Evolutionary conservation across 2,797 vertebrate genomes (phyloP), one percentile per base, ranked within the genome.

Genomic region (Sebastes minor): DNA sequence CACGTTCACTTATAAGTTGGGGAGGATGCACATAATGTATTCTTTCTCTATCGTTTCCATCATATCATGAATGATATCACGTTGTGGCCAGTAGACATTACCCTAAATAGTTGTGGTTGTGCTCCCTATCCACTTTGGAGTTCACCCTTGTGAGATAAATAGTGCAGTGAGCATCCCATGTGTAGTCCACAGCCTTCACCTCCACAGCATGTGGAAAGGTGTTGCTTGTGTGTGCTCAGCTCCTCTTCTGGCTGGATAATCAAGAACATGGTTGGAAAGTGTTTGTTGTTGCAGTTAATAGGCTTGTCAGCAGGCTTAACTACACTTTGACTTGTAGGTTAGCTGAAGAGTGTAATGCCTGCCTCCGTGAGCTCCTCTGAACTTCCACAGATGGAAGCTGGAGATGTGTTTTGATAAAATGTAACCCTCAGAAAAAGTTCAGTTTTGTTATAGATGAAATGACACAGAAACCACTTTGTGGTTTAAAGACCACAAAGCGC

Each of bases 241-340:
- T 76, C 27, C 60, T 85, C 27, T 42, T 74, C 70, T 53, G 71
- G 72, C 64, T 8, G 57, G 68, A 85, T 86, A 65, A 83, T 89
- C 84, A 71, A 49, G 81, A 90, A 74, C 83, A 81, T 30, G 38
- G 66, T 79, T 72, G 73, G 76, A 56, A 68, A 78, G 70, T 87
- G 89, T 92, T 93, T 93, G 89, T 92, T 93, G 90, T 92, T 82
- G 84, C 79, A 83, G 76, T 87, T 92, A 89, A 90, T 92, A 89
- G 87, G 85, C 87, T 92, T 93, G 92, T 93, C 90, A 87, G 81
- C 80, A 83, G 82, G 85, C 84, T 89, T 86, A 88, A 88, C 85
- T 85, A 81, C 79, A 78, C 62, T 79, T 87, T 82, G 46, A 81
- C 86, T 88, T 68, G 75, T 65, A 86, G 68, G 73, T 76, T 63